Base-by-base conservation (phyloP, 2,113 vertebrate species). In the Aix galericulata region DNA sequence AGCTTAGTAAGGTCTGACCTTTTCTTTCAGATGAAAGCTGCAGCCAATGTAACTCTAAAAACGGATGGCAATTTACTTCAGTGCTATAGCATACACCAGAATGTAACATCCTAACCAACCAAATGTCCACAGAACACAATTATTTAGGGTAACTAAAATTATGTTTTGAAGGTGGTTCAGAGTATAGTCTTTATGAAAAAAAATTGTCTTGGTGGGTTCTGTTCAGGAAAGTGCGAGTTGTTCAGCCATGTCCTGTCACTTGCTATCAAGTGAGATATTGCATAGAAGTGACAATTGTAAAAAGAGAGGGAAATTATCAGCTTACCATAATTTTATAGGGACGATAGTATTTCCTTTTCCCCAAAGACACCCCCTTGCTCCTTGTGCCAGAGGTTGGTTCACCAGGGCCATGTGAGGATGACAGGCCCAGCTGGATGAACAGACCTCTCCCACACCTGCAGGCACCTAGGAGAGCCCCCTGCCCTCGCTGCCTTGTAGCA, bases 251-350 rank as follows among this genome's bases (percentile, higher is more conserved):
- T 48, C 44, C 59, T 78, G 56, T 82, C 77, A 68, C 18, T 85
- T 76, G 9, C 60, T 88, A 86, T 53, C 50, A 74, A 69, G 59
- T 20, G 63, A 86, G 38, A 48, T 58, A 17, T 78, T 93, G 77
- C 89, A 22, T 25, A 88, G 42, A 93, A 92, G 36, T 89, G 50
- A 63, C 63, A 92, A 90, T 56, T 86, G 52, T 69, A 75, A 95
- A 86, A 85, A 83, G 40, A 62, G 46, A 73, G 27, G 20, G 81
- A 94, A 94, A 96, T 95, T 95, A 82, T 94, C 67, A 89, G 80
- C 67, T 69, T 88, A 67, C 94, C 78, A 42, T 75, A 91, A 88
- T 80, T 92, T 96, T 78, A 80, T 76, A 89, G 64, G 86, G 56
- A 81, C 32, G 95, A 93, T 88, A 94, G 72, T 50, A 77, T 73